A percentile compares a stretch with the other conserved stretches of the same genome.
Evolutionary conservation across 2,113 vertebrate genomes (phyloP).

Genomic region (Danionella cerebrum): DNA sequence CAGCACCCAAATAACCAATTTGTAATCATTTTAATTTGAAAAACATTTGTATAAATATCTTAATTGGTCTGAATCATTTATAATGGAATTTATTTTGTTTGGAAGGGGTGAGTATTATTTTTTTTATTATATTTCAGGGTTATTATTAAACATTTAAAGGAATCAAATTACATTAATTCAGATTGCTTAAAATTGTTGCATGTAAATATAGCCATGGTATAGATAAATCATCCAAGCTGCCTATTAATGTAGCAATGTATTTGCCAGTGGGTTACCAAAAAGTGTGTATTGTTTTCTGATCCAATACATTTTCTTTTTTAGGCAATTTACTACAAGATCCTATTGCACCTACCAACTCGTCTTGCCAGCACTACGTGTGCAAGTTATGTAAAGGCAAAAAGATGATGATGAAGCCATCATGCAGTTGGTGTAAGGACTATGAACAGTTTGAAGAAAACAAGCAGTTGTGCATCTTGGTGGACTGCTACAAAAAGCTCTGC

Average conservation of each 20-base stretch:
- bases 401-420: constrained; percentile 99
- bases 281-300: neutral
- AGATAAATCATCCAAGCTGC: neutral
- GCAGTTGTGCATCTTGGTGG: constrained; percentile 90
- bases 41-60: too few species aligned
- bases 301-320: constrained; percentile 42
- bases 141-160: too few species aligned
- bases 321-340: constrained; percentile 95
- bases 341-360: constrained; percentile 92
- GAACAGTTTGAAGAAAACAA: constrained; percentile 93
- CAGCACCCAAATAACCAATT: too few species aligned
- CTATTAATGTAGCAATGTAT: neutral
- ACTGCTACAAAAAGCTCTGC: constrained; percentile 94
- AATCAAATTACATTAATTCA: too few species aligned
- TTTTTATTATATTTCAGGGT: too few species aligned
- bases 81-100: too few species aligned
- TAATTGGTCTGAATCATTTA: too few species aligned
- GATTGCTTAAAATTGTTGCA: too few species aligned
- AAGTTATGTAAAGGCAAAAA: constrained; percentile 93
- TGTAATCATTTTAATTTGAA: too few species aligned
- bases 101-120: too few species aligned
- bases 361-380: constrained; percentile 98
- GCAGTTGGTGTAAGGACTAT: constrained; percentile 99
- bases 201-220: too few species aligned
- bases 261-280: neutral